Conservation (phyloP, 2,113 vertebrate genomes). For the Himantopus leucocephalus region DNA sequence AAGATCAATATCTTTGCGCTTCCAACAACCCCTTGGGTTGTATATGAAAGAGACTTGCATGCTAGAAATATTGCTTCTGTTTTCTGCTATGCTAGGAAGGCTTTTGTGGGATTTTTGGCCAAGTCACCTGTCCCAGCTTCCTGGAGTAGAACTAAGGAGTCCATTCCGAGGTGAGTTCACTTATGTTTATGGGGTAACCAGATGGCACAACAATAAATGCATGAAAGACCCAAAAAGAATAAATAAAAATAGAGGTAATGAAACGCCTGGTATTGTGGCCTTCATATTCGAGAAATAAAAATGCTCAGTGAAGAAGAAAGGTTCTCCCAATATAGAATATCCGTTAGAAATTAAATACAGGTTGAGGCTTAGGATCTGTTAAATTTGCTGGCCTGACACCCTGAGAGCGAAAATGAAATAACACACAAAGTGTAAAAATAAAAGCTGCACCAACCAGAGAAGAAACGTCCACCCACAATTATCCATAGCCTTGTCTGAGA, state of each 20-base stretch:
- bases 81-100: neutral
- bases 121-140: neutral
- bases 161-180: neutral
- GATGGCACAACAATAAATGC: neutral
- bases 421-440: neutral
- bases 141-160: neutral
- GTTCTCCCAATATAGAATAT: neutral
- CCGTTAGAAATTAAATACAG: neutral
- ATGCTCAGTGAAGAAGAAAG: neutral
- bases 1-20: neutral
- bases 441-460: rapidly evolving
- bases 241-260: neutral
- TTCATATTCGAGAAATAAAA: neutral
- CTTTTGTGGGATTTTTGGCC: neutral
- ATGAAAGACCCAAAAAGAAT: neutral
- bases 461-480: neutral
- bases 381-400: neutral
- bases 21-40: neutral
- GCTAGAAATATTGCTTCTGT: neutral
- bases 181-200: neutral
- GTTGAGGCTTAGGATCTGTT: neutral
- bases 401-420: neutral
- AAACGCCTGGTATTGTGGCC: neutral
- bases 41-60: neutral
- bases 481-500: neutral